Percentiles rank a stretch among this genome's conserved stretches.
phyloP scores from a whole-genome alignment of 64 coral and sea anemone genomes.

The Pachyseris speciosa region DNA sequence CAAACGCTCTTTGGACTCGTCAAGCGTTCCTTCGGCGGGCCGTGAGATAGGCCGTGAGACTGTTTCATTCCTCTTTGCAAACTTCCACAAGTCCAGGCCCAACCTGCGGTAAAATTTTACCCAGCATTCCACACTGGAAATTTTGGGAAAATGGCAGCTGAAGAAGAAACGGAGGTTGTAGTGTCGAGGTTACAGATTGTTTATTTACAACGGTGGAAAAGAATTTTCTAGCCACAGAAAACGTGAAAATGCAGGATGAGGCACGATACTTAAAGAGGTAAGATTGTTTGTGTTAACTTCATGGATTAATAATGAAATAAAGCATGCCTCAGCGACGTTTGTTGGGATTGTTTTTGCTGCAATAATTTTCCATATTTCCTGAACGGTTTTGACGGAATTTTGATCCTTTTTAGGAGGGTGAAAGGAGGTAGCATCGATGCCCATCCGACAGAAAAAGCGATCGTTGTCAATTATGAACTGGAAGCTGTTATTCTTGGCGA shows the following conservation, averaged over 20 bases:
- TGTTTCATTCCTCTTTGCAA: neutral
- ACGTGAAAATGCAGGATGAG: conserved; percentile 24
- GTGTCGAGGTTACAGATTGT: neutral
- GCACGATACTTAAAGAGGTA: conserved; percentile 23
- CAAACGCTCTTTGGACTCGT: too few relatives aligned
- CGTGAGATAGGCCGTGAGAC: too few relatives aligned
- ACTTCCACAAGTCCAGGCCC: neutral
- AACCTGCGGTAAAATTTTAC: neutral
- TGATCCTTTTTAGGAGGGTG: conserved; percentile 59
- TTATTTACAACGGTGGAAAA: neutral
- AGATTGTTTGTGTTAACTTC: neutral
- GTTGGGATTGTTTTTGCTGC: neutral
- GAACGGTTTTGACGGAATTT: neutral
- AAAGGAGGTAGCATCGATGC: conserved; percentile 96
- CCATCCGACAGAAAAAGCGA: conserved; percentile 99
- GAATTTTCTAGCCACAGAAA: neutral
- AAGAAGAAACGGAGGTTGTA: neutral
- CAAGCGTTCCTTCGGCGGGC: too few relatives aligned
- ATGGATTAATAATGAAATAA: neutral
- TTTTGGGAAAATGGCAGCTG: conserved; percentile 34
- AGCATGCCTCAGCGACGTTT: neutral
- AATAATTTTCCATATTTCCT: neutral
- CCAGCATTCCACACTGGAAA: neutral
- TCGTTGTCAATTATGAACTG: conserved; percentile 99
- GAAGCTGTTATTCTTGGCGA: conserved; percentile 99